Evolutionary conservation across 1,140 invertebrate genomes (phyloP).

Genomic region (Melipona quadrifasciata): DNA sequence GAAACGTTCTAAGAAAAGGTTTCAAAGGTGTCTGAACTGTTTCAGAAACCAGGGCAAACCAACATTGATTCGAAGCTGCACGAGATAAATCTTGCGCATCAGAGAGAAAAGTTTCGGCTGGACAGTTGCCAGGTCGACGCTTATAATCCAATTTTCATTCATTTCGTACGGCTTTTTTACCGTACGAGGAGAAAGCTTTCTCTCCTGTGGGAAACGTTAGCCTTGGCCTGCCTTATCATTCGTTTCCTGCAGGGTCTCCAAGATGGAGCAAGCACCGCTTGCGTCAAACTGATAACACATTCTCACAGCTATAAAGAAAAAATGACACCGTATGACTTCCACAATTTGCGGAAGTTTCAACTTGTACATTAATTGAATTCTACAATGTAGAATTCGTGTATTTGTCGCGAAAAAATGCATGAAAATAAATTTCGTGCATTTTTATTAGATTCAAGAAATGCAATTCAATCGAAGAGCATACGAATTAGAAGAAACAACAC

Average conservation of each 20-base stretch:
- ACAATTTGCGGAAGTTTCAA: too few relatives aligned
- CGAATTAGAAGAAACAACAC: too few relatives aligned
- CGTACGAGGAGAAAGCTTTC: constrained; percentile 45
- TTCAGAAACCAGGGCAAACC: constrained; percentile 17
- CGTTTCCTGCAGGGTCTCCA: constrained; percentile 45
- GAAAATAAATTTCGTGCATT: too few relatives aligned
- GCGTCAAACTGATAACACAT: neutral
- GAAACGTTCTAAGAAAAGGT: too few relatives aligned
- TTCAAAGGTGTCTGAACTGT: neutral
- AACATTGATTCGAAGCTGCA: constrained; percentile 22
- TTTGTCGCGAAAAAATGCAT: too few relatives aligned
- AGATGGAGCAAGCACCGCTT: constrained; percentile 62
- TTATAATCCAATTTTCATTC: constrained; percentile 53
- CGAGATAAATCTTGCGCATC: constrained; percentile 56
- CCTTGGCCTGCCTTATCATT: constrained; percentile 65
- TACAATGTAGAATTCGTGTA: too few relatives aligned
- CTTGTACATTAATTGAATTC: too few relatives aligned
- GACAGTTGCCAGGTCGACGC: constrained; percentile 52
- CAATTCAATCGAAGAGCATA: too few relatives aligned
- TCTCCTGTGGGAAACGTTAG: constrained; percentile 24
- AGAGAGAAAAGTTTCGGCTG: constrained; percentile 40
- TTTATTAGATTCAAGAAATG: too few relatives aligned
- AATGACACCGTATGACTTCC: too few relatives aligned
- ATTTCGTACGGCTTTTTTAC: constrained; percentile 53
- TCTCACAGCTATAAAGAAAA: neutral